Evolutionary conservation across 2,888 invertebrate species (phyloP), one percentile per base, ranked within the genome.

Genomic region (Pterobdella sp.): DNA sequence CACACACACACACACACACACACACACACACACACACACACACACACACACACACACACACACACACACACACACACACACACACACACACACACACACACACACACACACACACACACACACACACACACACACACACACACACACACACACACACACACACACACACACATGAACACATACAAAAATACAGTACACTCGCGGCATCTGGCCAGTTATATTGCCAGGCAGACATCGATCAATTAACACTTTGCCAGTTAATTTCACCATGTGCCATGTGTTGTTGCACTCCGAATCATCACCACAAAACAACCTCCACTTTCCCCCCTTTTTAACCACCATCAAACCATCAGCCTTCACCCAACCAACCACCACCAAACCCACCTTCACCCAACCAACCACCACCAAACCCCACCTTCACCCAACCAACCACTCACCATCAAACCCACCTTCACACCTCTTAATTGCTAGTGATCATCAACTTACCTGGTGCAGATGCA

Each of bases 181-280:
- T 34, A 60, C 35, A 0, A 26, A 4, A 35, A 60, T 18, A 14
- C 26, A 49, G 29, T 68, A 36, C 68, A 68, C 60, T 71, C 71
- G 63, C 71, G 63, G 71, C 71, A 71, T 71, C 71, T 71, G 71
- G 63, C 63, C 56, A 63, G 71, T 56, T 71, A 71, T 71, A 71
- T 71, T 71, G 71, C 71, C 63, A 52, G n/a, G n/a, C 35, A 34
- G 71, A 31, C 71, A 71, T 71, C 71, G 56, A 71, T 71, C 71
- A 71, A 71, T 71, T 71, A 71, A 56, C 63, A 37, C 29, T 35
- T 63, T 60, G 36, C 34, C 63, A 71, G 71, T 71, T 71, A 71
- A 71, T 71, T 71, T 71, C 71, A 60, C 60, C n/a, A 35, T 65
- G 65, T 65, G 14, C 7, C 32, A 63, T n/a, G n/a, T 7, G 31